phyloP scores from a whole-genome alignment of 2,797 vertebrate genomes.

The Ispidina lecontei region DNA sequence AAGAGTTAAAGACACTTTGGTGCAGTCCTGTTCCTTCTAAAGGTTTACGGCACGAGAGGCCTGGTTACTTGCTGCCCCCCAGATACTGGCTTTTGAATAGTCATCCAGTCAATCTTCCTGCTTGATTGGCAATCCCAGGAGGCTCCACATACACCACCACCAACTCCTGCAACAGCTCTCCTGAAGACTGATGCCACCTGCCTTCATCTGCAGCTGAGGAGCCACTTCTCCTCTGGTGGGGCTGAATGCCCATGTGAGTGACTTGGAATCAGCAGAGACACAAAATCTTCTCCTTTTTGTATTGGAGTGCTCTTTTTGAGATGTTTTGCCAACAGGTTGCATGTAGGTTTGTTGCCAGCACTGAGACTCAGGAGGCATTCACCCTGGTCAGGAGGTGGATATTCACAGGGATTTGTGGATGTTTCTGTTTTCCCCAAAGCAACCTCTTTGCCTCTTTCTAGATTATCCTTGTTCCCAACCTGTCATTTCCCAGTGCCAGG shows the following conservation, averaged over 20 bases:
- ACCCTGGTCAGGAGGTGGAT: no score
- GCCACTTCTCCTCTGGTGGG: not conserved
- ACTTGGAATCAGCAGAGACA: not conserved
- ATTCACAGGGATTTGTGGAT: no score
- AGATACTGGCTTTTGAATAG: conserved; percentile 19
- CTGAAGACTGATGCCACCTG: not conserved
- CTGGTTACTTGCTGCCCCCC: not conserved
- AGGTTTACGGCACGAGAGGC: not conserved
- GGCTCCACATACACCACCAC: not conserved
- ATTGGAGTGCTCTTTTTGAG: no score
- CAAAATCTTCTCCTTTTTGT: not conserved
- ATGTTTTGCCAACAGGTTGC: no score
- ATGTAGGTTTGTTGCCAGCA: no score
- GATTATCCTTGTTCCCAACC: no score
- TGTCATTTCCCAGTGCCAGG: no score
- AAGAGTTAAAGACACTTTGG: conserved; percentile 5
- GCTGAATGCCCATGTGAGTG: not conserved
- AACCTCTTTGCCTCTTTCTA: no score
- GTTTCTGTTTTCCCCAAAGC: no score
- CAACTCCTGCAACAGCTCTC: not conserved
- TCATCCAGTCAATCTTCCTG: not conserved
- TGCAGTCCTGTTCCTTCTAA: not conserved
- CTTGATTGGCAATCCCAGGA: not conserved
- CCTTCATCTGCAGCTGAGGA: not conserved
- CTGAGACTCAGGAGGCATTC: no score